Evolutionary conservation across 2,113 vertebrate genomes (phyloP).

Genomic region (Mirounga angustirostris): DNA sequence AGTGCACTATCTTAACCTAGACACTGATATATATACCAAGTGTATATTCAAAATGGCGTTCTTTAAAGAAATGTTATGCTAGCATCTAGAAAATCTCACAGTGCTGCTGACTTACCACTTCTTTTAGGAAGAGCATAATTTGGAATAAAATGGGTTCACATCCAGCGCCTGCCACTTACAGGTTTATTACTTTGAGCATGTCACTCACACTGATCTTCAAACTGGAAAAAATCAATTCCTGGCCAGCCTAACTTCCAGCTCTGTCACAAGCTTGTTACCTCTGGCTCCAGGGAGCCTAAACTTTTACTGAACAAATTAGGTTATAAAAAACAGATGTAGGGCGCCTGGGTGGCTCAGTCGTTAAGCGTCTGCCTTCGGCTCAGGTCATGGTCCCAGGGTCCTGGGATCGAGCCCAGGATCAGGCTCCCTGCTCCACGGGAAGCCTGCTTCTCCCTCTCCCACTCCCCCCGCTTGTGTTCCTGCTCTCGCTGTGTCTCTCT

Average conservation of each 20-base stretch:
- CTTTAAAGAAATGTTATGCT: not conserved
- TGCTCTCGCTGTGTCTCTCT: too few relatives aligned
- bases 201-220: not conserved
- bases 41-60: conserved; percentile 13
- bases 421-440: too few relatives aligned
- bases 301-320: not conserved
- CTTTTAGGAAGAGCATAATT: not conserved
- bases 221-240: not conserved
- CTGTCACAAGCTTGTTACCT: not conserved
- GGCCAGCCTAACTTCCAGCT: not conserved
- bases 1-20: not conserved
- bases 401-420: too few relatives aligned
- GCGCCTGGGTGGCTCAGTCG: too few relatives aligned
- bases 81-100: not conserved
- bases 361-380: too few relatives aligned
- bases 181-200: not conserved
- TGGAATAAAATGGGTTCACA: not conserved
- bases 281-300: too few relatives aligned
- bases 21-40: not conserved
- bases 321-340: not conserved
- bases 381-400: too few relatives aligned
- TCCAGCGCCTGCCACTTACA: not conserved
- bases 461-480: too few relatives aligned
- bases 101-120: not conserved
- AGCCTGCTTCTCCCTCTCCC: too few relatives aligned